These are phyloP conservation scores for Lerema accius DNA, from an alignment of 1,140 invertebrate genomes.

Conservation along the genomic window DNA sequence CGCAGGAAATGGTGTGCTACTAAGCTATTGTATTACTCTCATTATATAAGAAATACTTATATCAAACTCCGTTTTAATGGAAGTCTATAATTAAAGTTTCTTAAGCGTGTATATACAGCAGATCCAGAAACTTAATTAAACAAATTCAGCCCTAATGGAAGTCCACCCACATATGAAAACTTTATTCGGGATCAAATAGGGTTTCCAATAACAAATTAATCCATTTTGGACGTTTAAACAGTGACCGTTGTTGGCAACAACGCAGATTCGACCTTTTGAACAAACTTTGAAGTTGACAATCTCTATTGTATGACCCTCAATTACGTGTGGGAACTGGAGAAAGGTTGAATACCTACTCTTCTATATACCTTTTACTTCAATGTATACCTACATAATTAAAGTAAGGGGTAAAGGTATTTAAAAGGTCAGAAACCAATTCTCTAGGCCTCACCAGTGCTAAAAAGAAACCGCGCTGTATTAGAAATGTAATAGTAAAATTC, in stretches of 20 bases:
- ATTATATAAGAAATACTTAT: no score
- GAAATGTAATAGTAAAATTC: no score
- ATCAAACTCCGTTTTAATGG: background rate
- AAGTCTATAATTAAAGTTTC: background rate
- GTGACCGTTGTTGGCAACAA: background rate
- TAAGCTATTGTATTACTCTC: no score
- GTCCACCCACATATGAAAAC: background rate
- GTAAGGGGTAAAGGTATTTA: no score
- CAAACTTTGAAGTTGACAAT: conserved; percentile 29
- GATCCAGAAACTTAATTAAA: conserved; percentile 1
- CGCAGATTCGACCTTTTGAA: background rate
- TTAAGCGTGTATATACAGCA: background rate
- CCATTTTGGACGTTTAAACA: conserved; percentile 1
- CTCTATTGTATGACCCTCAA: background rate
- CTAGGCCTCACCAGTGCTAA: no score
- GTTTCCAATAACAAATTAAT: conserved; percentile 1
- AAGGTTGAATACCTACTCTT: no score
- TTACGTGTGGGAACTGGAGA: background rate
- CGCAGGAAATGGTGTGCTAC: no score
- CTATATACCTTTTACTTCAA: no score
- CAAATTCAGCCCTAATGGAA: background rate
- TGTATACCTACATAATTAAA: no score
- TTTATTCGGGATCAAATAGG: conserved; percentile 1
- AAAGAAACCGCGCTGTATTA: no score
- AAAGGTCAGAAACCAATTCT: no score